phyloP scores from a whole-genome alignment of 92 coral and sea anemone species.

The Actinernus sp. region DNA sequence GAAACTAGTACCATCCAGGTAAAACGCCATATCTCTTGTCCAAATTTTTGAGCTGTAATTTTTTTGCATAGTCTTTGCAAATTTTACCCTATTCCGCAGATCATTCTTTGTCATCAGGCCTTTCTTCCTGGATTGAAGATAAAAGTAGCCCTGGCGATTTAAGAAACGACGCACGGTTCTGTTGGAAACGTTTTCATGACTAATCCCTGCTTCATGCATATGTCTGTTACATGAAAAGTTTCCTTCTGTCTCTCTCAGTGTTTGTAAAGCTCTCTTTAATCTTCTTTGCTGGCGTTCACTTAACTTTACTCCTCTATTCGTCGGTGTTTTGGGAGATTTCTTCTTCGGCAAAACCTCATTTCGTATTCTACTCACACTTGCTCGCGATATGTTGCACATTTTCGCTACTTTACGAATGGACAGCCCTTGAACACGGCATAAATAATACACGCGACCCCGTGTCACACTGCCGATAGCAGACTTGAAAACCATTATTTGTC shows the following conservation, averaged over 20 bases:
- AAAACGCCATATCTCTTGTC: conserved; percentile 33
- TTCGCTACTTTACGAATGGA: no score
- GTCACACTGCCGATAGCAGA: no score
- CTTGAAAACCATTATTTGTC: no score
- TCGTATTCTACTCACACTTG: no score
- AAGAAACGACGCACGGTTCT: conserved; percentile 28
- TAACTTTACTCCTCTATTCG: no score
- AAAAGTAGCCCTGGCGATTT: conserved; percentile 6
- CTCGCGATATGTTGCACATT: no score
- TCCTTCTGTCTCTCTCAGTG: conserved; percentile 17
- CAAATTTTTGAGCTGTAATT: no score
- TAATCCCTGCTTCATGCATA: conserved; percentile 5
- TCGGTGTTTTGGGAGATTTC: no score
- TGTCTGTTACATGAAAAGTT: conserved; percentile 21
- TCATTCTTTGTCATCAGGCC: conserved; percentile 17
- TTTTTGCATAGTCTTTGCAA: conserved; percentile 9
- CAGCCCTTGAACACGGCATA: no score
- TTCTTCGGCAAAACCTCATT: no score
- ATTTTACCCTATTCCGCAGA: background rate
- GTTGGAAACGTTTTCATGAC: background rate
- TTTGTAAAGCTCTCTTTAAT: background rate
- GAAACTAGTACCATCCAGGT: conserved; percentile 22
- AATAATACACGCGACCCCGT: no score
- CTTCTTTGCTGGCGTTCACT: no score
- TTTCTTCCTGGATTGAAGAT: conserved; percentile 39